Base-by-base conservation (phyloP, 2,888 invertebrate species). In the Orthosia gothica region DNA sequence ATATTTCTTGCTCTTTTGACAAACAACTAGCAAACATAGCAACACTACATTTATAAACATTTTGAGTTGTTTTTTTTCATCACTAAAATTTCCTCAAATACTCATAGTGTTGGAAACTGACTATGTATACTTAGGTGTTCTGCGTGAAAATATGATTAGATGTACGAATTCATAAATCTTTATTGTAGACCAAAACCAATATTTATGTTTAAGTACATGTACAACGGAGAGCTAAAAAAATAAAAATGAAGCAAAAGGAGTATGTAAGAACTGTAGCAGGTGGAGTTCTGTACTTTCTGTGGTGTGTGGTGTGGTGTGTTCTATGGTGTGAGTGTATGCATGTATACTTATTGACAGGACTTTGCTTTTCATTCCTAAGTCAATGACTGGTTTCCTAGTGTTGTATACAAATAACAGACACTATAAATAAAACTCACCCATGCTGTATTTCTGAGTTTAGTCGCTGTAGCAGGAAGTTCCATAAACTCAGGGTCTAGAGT, bases 391-490 rank as follows among this genome's bases (percentile, higher is more conserved):
- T 13, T 15, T 58, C 20, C 16, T 58, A 23, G 20, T 18, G 47
- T n/a, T 3, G 5, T 54, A 45, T 18, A 40, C 2, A 16, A 26
- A 20, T 20, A n/a, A 23, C 13, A 16, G 5, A 52, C 23, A 78
- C 0, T 45, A n/a, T 47, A 12, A 47, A 82, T 40, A n/a, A 57
- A 55, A 52, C 83, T 81, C 91, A 96, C 98, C 99, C 99, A 99
- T 81, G 98, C 98, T 82, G 98, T 98, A 89, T 98, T 97, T 83
- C 97, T 97, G 92, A 98, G 97, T 89, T 98, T 98, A 16, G 98
- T 98, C 13, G 98, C 98, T 91, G 98, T 98, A 12, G 98, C 97
- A 52, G 99, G 99, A 93, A 99, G 98, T 87, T 99, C 99, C 83
- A 99, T 96, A 89, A 98, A 98, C 61, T 98, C 98, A 0, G 99